Evolutionary conservation across 2,113 vertebrate genomes (phyloP).

Genomic region (Peromyscus maniculatus): DNA sequence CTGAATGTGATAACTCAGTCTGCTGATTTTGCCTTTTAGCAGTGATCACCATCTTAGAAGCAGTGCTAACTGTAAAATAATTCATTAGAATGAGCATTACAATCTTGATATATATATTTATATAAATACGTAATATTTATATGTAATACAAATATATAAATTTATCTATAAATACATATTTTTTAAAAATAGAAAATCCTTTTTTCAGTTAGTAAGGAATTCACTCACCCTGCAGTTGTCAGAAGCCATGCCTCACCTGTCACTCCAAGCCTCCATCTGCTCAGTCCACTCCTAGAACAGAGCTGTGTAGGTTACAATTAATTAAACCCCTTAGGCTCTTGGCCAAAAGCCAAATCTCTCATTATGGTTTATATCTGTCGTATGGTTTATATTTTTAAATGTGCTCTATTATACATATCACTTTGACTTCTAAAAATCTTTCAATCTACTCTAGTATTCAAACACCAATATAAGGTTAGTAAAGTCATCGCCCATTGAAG

Average conservation of each 20-base stretch:
- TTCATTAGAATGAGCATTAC: slow-evolving; percentile 42
- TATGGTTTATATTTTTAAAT: background rate
- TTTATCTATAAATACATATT: background rate
- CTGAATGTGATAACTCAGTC: slow-evolving; percentile 32
- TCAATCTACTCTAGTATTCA: background rate
- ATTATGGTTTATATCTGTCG: background rate
- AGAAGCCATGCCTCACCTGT: background rate
- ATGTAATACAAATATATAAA: background rate
- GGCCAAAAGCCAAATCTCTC: slow-evolving; percentile 11
- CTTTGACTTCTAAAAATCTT: slow-evolving; percentile 9
- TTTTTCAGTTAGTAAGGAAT: slow-evolving; percentile 14
- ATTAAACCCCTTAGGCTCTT: background rate
- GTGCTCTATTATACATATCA: background rate
- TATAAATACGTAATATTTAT: background rate
- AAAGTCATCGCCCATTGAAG: background rate
- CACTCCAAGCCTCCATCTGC: background rate
- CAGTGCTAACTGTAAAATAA: background rate
- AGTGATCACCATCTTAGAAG: background rate
- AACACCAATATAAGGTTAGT: background rate
- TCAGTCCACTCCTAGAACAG: background rate
- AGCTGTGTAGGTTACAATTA: background rate
- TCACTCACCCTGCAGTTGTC: background rate
- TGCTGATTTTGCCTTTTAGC: slow-evolving; percentile 16
- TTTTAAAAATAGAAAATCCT: background rate
- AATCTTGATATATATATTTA: background rate